Evolutionary conservation across 1,140 invertebrate genomes (phyloP), one percentile per base, ranked within the genome.

Genomic region (Lucilia cuprina): DNA sequence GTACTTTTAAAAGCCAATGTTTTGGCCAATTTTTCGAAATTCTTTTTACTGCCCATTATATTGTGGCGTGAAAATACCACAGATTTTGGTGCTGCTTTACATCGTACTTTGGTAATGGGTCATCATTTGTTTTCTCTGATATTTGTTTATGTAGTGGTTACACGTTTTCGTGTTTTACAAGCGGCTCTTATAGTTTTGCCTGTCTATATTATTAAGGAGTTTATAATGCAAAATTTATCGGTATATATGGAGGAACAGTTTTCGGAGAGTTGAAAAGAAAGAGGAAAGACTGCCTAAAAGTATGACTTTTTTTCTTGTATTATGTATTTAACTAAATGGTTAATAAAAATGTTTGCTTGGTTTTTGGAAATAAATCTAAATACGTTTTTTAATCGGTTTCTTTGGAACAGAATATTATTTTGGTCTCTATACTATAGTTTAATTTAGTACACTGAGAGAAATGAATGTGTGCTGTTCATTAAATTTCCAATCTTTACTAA

Each of bases 61-160:
- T 92, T 93, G n/a, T 93, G 92, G 92, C 91, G 91, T 19, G 90
- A 88, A 35, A 90, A 91, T 47, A 90, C 88, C 3, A 89, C 91
- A n/a, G 89, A 91, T 13, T 87, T 89, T 34, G 89, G 89, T 3
- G 82, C 86, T 5, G 85, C 85, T 17, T 82, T 91, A 9, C 90
- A 91, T 80, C 86, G 88, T 34, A 74, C 87, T 21, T 41, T 91
- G 5, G 90, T 91, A 5, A 87, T 86, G 30, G 85, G 86, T 3
- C 89, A 91, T 47, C 88, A 90, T 84, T 34, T 91, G 8, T 88
- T 87, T 49, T 87, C 88, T 4, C 83, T 91, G 19, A 86, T 89
- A 5, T 85, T 88, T 70, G 86, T 88, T 14, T 90, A 88, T 77
- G 87, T 86, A 17, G 78, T 84, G 2, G 83, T 85, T 2, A 74